Conservation (phyloP, 2,797 vertebrate species). For the Heliangelus exortis region DNA sequence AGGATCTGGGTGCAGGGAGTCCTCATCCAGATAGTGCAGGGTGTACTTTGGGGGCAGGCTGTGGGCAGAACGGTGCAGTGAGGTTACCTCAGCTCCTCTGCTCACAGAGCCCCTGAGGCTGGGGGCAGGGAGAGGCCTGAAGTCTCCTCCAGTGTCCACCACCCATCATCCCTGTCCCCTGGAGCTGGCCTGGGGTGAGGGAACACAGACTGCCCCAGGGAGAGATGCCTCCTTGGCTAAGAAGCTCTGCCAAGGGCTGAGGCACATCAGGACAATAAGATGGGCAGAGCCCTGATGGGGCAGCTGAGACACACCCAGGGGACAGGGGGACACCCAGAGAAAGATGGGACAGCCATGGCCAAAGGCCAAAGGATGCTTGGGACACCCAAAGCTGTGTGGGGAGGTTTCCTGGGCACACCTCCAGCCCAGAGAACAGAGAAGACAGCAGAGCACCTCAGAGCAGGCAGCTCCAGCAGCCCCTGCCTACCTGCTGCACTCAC, state of each 20-base stretch:
- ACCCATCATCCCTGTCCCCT: neutral
- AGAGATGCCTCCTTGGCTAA: neutral
- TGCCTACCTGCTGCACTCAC: constrained; percentile 78
- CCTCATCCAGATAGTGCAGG: constrained; percentile 81
- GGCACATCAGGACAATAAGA: neutral
- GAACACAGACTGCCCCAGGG: neutral
- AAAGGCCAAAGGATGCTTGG: neutral
- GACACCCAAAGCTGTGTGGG: neutral
- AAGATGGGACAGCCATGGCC: neutral
- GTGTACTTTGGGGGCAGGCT: constrained; percentile 88
- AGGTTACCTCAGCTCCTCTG: neutral
- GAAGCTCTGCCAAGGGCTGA: neutral
- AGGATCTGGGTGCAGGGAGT: fast-evolving
- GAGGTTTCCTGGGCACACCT: neutral
- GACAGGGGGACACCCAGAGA: neutral
- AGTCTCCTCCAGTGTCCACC: neutral
- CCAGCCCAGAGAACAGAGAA: neutral
- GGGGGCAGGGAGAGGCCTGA: neutral
- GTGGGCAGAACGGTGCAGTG: neutral
- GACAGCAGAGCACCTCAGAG: neutral
- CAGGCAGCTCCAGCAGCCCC: neutral
- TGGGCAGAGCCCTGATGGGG: neutral
- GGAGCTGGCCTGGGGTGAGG: neutral
- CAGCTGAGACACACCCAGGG: neutral
- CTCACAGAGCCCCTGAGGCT: neutral